Evolutionary conservation across 2,113 vertebrate genomes (phyloP).

Genomic region (Rutilus rutilus): DNA sequence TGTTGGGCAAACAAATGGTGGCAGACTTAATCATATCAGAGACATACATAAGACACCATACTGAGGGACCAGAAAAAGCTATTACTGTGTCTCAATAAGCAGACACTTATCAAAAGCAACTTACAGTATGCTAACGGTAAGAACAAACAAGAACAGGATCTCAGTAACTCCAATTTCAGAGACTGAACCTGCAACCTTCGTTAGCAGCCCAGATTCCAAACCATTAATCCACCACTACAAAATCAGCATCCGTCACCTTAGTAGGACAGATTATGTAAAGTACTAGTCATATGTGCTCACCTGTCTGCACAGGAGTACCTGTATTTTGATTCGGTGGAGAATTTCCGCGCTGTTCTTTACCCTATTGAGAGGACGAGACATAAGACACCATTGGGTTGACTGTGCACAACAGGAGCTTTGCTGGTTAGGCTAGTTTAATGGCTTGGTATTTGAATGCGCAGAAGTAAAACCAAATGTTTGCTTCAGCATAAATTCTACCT

Average conservation of each 20-base stretch:
- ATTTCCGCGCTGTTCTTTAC: constrained; percentile 89
- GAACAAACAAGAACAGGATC: background rate
- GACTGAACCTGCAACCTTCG: constrained; percentile 16
- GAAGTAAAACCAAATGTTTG: background rate
- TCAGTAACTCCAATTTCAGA: constrained; percentile 7
- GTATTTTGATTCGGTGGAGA: constrained; percentile 86
- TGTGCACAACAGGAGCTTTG: too few species aligned
- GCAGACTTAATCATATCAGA: background rate
- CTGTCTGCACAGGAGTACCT: constrained; percentile 85
- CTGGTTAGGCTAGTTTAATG: too few species aligned
- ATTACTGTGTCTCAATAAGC: background rate
- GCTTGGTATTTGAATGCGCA: background rate
- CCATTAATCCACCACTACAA: background rate
- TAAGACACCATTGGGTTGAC: background rate
- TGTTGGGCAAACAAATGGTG: constrained; percentile 58
- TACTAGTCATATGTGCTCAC: constrained; percentile 72
- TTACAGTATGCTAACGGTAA: constrained; percentile 15
- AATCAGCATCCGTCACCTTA: background rate
- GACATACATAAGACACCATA: background rate
- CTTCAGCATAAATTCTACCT: background rate
- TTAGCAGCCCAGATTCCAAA: background rate
- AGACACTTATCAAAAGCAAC: background rate
- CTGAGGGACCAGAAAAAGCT: background rate
- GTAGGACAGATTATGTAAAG: background rate
- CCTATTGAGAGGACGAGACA: constrained; percentile 69